phyloP scores from a whole-genome alignment of 2,113 vertebrate species.

The Felis catus region DNA sequence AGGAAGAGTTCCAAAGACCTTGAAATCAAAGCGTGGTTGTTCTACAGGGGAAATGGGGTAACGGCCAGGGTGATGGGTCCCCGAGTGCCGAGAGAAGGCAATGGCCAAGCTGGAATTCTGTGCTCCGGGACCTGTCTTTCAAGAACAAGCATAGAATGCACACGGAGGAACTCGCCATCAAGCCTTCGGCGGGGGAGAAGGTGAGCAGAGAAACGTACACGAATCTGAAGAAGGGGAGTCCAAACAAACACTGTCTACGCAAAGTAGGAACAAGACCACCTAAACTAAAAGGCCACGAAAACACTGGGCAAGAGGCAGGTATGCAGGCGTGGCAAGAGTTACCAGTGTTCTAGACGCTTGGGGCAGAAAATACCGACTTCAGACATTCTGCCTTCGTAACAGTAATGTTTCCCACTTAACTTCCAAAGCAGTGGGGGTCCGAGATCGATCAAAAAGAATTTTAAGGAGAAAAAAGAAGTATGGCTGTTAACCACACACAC shows the following conservation, averaged over 20 bases:
- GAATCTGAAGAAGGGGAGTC: accelerated
- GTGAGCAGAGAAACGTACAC: accelerated
- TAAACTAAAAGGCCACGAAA: accelerated
- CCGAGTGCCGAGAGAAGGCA: accelerated
- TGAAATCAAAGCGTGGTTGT: accelerated
- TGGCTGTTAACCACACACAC: background rate
- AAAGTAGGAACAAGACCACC: accelerated
- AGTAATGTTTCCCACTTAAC: accelerated
- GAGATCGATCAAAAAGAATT: accelerated
- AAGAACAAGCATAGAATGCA: accelerated
- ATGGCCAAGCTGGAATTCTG: accelerated
- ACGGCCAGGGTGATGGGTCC: background rate
- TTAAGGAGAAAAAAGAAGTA: background rate
- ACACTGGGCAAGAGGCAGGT: background rate
- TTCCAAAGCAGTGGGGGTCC: background rate
- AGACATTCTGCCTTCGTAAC: background rate
- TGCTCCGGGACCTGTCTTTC: accelerated
- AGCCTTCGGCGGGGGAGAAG: background rate
- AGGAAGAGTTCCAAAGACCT: background rate
- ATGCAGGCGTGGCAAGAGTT: background rate
- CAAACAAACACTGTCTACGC: no score
- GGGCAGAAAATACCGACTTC: accelerated
- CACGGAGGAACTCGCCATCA: accelerated
- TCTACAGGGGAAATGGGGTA: accelerated
- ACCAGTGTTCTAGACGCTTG: background rate